phyloP scores from a whole-genome alignment of 2,113 vertebrate species.

The Salminus brasiliensis region DNA sequence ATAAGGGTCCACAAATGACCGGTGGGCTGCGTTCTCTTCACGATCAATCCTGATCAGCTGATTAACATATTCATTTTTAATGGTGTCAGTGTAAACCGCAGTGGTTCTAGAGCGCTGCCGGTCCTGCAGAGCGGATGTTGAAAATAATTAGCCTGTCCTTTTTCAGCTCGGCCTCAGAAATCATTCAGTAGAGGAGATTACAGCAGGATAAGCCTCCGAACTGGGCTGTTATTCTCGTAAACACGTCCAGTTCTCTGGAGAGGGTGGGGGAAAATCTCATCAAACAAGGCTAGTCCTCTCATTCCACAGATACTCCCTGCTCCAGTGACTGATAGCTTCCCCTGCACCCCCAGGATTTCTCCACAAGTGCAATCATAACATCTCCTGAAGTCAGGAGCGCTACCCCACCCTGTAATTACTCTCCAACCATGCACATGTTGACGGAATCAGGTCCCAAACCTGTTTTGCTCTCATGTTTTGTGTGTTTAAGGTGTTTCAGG shows the following conservation, averaged over 20 bases:
- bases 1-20: too few species aligned
- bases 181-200: not conserved
- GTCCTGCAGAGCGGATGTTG: not conserved
- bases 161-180: not conserved
- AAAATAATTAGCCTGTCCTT: not conserved
- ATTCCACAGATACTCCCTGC: too few species aligned
- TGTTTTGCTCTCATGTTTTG: not conserved
- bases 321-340: too few species aligned
- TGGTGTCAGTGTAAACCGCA: slow-evolving; percentile 61
- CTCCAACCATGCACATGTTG: not conserved
- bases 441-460: not conserved
- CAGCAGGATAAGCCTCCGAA: not conserved
- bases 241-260: not conserved
- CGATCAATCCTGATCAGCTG: too few species aligned
- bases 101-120: slow-evolving; percentile 45
- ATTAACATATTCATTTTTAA: too few species aligned
- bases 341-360: not conserved
- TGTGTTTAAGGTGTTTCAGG: not conserved
- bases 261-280: not conserved
- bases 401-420: not conserved
- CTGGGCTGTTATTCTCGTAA: not conserved
- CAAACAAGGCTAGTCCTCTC: not conserved
- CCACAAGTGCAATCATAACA: too few species aligned
- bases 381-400: too few species aligned
- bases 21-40: too few species aligned